These are phyloP conservation scores for Campoletis sonorensis DNA, from an alignment of 1,140 invertebrate genomes.

Conservation along the genomic window DNA sequence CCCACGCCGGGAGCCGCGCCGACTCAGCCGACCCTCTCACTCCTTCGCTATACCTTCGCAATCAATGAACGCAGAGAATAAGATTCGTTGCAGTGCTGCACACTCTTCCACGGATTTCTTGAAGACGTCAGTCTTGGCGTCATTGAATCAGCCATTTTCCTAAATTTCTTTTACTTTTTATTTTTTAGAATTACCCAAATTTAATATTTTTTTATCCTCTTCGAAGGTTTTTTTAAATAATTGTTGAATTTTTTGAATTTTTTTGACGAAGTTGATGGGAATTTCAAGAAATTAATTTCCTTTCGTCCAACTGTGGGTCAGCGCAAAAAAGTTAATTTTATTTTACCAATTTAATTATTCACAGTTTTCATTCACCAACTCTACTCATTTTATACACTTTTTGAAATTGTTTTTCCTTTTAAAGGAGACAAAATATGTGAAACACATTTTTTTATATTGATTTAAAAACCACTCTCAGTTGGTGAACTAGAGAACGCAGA, in stretches of 20 bases:
- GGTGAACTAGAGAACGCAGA: conserved; percentile 74
- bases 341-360: too few relatives aligned
- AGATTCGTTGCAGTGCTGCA: conserved; percentile 70
- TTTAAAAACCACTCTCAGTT: neutral
- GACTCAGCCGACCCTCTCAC: conserved; percentile 58
- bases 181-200: too few relatives aligned
- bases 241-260: too few relatives aligned
- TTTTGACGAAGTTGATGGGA: too few relatives aligned
- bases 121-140: neutral
- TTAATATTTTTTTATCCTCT: too few relatives aligned
- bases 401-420: too few relatives aligned
- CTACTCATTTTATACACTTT: too few relatives aligned
- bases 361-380: too few relatives aligned
- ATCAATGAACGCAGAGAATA: conserved; percentile 71
- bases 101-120: neutral
- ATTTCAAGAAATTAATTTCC: too few relatives aligned
- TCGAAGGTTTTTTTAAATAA: neutral
- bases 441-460: neutral
- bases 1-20: conserved; percentile 36
- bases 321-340: too few relatives aligned
- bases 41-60: conserved; percentile 64
- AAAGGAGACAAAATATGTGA: neutral
- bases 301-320: neutral
- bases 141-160: too few relatives aligned
- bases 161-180: too few relatives aligned